Conservation (phyloP, 1,140 invertebrate species). For the Euglossa dilemma region DNA sequence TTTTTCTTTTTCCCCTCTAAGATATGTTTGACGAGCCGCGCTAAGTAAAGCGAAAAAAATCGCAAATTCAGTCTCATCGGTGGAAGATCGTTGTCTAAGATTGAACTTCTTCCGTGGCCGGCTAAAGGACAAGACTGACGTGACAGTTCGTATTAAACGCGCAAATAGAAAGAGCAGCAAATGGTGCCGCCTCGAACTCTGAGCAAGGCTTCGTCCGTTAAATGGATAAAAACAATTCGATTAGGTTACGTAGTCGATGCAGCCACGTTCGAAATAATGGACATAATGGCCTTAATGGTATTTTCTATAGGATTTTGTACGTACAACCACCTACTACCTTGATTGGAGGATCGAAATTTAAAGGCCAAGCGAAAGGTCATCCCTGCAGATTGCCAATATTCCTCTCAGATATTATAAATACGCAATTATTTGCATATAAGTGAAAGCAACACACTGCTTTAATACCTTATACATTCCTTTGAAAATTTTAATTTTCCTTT, state of each 20-base stretch:
- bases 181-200: slow-evolving; percentile 35
- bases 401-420: neutral
- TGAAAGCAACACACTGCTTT: neutral
- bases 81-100: neutral
- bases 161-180: slow-evolving; percentile 25
- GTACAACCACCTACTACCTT: too few relatives aligned
- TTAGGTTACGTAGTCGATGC: slow-evolving; percentile 66
- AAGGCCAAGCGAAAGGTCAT: neutral
- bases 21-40: neutral
- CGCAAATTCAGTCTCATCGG: neutral
- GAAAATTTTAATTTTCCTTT: too few relatives aligned
- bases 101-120: neutral
- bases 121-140: neutral
- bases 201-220: slow-evolving; percentile 77
- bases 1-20: too few relatives aligned
- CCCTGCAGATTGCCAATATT: neutral
- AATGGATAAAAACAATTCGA: slow-evolving; percentile 79
- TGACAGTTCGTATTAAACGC: slow-evolving; percentile 35
- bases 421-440: neutral
- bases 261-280: slow-evolving; percentile 29
- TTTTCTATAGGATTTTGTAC: slow-evolving; percentile 48
- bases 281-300: slow-evolving; percentile 65
- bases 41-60: too few relatives aligned
- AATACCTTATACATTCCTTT: too few relatives aligned
- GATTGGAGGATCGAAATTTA: neutral